Conservation (phyloP, 2,797 vertebrate species). For the Peromyscus nudipes region DNA sequence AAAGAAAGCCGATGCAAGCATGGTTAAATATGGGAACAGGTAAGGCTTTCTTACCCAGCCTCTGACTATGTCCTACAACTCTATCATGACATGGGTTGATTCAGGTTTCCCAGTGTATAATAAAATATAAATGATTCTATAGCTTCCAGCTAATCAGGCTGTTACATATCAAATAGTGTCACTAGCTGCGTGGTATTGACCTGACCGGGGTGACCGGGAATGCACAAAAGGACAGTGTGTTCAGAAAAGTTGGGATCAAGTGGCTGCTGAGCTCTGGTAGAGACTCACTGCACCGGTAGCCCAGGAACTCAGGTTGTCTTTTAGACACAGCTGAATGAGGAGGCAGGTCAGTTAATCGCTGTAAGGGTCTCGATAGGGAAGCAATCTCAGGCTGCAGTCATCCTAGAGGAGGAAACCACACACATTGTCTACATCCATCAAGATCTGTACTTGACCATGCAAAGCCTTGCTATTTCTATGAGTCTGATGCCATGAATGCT, state of each 20-base stretch:
- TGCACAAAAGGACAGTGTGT: not conserved
- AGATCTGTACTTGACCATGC: not conserved
- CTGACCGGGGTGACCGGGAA: not conserved
- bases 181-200: not conserved
- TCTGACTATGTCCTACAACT: not conserved
- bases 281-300: no score
- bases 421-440: not conserved
- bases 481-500: not conserved
- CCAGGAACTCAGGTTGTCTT: not conserved
- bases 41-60: conserved; percentile 15
- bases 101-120: conserved; percentile 26
- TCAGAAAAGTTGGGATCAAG: not conserved
- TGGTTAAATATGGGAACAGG: not conserved
- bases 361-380: not conserved
- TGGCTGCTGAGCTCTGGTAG: not conserved
- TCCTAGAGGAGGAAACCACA: not conserved
- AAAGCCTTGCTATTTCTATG: not conserved
- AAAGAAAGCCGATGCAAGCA: not conserved
- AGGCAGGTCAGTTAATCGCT: not conserved
- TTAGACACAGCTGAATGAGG: not conserved
- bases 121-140: not conserved
- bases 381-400: not conserved
- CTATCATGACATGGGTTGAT: not conserved
- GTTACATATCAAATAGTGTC: not conserved
- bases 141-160: conserved; percentile 27